These are phyloP conservation scores for Dinothrombium tinctorium DNA, from an alignment of 1,140 invertebrate species.

Conservation along the genomic window DNA sequence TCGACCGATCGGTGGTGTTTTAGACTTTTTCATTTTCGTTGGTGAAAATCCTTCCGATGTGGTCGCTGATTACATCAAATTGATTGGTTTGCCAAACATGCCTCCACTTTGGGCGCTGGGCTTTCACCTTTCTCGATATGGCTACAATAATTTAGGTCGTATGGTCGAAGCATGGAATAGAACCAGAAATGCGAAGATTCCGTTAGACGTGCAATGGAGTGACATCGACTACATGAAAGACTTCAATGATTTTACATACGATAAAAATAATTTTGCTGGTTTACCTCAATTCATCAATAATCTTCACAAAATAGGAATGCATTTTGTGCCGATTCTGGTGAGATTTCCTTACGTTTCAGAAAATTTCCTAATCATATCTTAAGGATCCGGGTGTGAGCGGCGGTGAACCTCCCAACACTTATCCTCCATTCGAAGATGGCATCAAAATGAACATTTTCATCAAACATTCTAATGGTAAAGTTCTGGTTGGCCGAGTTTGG, in stretches of 20 bases:
- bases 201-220: constrained; percentile 21
- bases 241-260: constrained; percentile 23
- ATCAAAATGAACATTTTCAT: constrained; percentile 15
- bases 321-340: constrained; percentile 18
- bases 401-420: constrained; percentile 14
- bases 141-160: constrained; percentile 38
- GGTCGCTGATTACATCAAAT: constrained; percentile 23
- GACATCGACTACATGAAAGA: constrained; percentile 26
- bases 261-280: constrained; percentile 19
- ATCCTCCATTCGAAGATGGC: constrained; percentile 19
- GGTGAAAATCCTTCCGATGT: constrained; percentile 38
- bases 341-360: neutral
- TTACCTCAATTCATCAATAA: constrained; percentile 22
- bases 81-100: constrained; percentile 19
- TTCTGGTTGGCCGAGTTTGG: constrained; percentile 13
- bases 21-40: constrained; percentile 46
- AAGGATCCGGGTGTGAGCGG: constrained; percentile 16
- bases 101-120: constrained; percentile 27
- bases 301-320: constrained; percentile 19
- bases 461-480: neutral
- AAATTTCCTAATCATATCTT: neutral
- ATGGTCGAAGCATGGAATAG: constrained; percentile 26
- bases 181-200: constrained; percentile 20
- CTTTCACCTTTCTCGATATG: constrained; percentile 34
- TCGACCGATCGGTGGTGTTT: constrained; percentile 42